These are phyloP conservation scores for Hecatera dysodea DNA, from an alignment of 2,888 invertebrate species.

Conservation along the genomic window DNA sequence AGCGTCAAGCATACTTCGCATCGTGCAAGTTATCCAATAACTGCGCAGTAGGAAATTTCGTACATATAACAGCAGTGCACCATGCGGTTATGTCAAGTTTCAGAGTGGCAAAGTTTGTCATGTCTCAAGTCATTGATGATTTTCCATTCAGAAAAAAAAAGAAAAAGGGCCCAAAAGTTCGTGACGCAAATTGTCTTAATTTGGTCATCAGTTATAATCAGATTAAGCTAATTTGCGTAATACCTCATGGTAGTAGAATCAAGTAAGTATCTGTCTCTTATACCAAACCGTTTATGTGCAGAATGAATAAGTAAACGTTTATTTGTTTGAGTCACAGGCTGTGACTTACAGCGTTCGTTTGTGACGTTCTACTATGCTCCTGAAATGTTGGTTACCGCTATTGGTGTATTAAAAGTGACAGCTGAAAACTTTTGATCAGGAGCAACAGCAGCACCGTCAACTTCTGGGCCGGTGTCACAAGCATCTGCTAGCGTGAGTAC, in stretches of 20 bases:
- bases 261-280: neutral
- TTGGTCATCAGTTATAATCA: no score
- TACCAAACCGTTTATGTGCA: neutral
- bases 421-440: conserved; percentile 48
- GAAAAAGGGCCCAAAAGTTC: no score
- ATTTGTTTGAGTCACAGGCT: neutral
- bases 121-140: no score
- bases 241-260: no score
- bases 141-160: no score
- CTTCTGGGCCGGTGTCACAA: conserved; percentile 73
- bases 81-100: neutral
- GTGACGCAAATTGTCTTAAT: no score
- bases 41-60: neutral
- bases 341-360: no score
- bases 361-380: neutral
- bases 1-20: neutral
- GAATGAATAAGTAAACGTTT: neutral
- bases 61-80: neutral
- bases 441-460: conserved; percentile 67
- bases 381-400: neutral
- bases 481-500: conserved; percentile 77
- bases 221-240: no score
- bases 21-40: neutral
- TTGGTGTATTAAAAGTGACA: conserved; percentile 12
- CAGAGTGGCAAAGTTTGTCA: neutral